Base-by-base conservation (phyloP, 30 jellyfish, hydroid and myxozoan genomes). In the Sanderia malayensis region DNA sequence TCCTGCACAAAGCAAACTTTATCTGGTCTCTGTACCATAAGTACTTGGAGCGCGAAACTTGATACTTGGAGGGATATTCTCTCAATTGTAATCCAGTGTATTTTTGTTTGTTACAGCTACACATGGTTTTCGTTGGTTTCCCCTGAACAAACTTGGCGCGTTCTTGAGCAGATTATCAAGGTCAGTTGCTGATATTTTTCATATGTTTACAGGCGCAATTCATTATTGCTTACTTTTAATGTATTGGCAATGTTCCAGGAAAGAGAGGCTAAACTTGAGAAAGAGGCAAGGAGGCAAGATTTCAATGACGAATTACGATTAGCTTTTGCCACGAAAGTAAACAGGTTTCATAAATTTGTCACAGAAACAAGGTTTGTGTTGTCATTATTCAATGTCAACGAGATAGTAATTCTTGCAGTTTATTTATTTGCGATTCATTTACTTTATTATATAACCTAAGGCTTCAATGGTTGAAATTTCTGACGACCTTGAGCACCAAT, bases 221-320 rank as follows among this genome's bases (percentile, higher is more conserved):
- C n/a, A n/a, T n/a, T n/a, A n/a, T n/a, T n/a, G n/a, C n/a, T n/a
- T n/a, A n/a, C n/a, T n/a, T n/a, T n/a, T n/a, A n/a, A n/a, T n/a
- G n/a, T n/a, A n/a, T n/a, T n/a, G n/a, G n/a, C n/a, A n/a, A n/a
- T n/a, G n/a, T n/a, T 41, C 0, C 24, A 83, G 95, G 97, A 90
- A 41, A 87, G 95, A 34, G 97, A 90, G 58, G 58, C 67, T 64
- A 95, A 83, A 31, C 93, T 90, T 57, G 97, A 90, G 45, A 90
- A 90, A 53, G 97, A 90, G 73, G 86, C 95, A 9, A 75, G 97
- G 2, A 84, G 97, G 27, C 97, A 90, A 73, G 97, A 90, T 65
- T 90, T 25, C 79, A 90, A 90, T 67, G 97, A 90, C 60, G 95
- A 90, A 60, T 84, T 90, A 28, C 67, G 97, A 4, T 70, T 69